A percentile compares a stretch with the other conserved stretches of the same genome.
Evolutionary conservation across 2,888 invertebrate genomes (phyloP).

Genomic region (Pterostichus madidus): DNA sequence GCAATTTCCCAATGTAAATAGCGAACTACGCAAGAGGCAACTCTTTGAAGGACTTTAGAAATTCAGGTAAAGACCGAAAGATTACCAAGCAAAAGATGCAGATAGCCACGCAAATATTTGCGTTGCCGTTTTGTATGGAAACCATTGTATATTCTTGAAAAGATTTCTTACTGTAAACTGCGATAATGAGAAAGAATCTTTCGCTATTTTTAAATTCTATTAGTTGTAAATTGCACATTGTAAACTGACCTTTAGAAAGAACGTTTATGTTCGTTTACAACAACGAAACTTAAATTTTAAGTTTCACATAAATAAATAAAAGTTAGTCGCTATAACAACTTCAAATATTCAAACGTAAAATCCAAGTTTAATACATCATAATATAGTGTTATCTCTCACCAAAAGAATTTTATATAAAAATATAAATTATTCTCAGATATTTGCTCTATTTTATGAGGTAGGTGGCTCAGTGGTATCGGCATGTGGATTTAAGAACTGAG

Average conservation of each 20-base stretch:
- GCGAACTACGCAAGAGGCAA: neutral
- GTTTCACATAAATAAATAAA: neutral
- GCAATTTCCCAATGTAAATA: conserved; percentile 20
- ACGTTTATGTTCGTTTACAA: neutral
- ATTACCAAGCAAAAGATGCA: conserved; percentile 12
- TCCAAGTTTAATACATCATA: too few relatives aligned
- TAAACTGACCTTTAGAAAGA: neutral
- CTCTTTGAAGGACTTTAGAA: neutral
- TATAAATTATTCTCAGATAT: too few relatives aligned
- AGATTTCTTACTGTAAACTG: neutral
- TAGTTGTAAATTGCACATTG: neutral
- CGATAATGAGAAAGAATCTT: neutral
- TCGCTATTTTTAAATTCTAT: neutral
- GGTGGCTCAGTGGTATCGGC: too few relatives aligned
- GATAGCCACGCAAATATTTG: conserved; percentile 11
- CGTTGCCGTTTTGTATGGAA: neutral
- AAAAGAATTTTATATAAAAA: too few relatives aligned
- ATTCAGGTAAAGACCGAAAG: conserved; percentile 6
- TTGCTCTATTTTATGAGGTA: too few relatives aligned
- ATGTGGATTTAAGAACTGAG: too few relatives aligned
- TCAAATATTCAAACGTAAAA: too few relatives aligned
- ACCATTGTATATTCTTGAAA: neutral
- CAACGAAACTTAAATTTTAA: too few relatives aligned
- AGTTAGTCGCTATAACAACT: neutral
- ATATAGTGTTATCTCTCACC: too few relatives aligned